Percentiles rank a stretch among this genome's conserved stretches.
phyloP scores from a whole-genome alignment of 2,113 vertebrate genomes.

The Fregata magnificens region DNA sequence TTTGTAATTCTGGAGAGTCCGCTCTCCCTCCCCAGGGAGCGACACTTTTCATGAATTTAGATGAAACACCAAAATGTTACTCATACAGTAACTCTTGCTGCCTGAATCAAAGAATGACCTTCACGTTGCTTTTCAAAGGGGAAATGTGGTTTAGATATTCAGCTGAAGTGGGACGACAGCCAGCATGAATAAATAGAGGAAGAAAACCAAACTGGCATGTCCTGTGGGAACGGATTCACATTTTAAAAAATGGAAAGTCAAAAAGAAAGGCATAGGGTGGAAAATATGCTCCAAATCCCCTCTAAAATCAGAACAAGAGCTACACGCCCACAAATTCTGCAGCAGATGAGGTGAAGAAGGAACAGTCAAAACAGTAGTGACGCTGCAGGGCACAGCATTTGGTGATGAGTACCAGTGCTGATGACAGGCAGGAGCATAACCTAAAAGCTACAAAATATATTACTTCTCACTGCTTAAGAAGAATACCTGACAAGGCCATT shows the following conservation, averaged over 20 bases:
- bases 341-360: not conserved
- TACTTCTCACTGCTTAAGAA: not conserved
- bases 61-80: not conserved
- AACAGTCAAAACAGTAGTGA: not conserved
- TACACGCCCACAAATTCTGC: not conserved
- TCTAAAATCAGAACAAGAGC: not conserved
- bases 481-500: not conserved
- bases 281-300: not conserved
- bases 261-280: not conserved
- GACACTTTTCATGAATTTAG: not conserved
- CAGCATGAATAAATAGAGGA: conserved; percentile 6
- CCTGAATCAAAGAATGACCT: conserved; percentile 25
- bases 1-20: not conserved
- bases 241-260: not conserved
- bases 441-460: not conserved
- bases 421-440: not conserved
- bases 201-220: not conserved
- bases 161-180: not conserved
- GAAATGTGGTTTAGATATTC: conserved; percentile 15
- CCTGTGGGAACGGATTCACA: not conserved
- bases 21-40: not conserved
- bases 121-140: not conserved
- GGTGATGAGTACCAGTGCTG: not conserved
- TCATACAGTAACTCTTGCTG: not conserved
- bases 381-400: not conserved